Evolutionary conservation across 2,888 invertebrate genomes (phyloP).

Genomic region (Eucera pruinosa): DNA sequence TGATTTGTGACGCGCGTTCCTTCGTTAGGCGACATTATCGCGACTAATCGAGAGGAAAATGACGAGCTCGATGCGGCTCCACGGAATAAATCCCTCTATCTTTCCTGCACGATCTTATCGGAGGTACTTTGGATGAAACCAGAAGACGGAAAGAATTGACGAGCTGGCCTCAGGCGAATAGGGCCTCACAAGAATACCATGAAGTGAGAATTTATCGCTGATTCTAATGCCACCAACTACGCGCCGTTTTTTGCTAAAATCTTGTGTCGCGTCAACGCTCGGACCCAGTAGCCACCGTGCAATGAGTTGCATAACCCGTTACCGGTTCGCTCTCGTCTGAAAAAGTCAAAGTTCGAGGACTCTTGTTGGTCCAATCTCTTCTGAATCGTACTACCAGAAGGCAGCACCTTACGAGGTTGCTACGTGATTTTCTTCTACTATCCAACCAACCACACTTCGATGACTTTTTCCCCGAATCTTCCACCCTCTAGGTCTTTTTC

Average conservation of each 20-base stretch:
- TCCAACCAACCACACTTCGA: background rate
- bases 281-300: constrained; percentile 4
- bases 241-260: constrained; percentile 16
- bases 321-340: constrained; percentile 45
- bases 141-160: constrained; percentile 1
- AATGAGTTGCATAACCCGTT: constrained; percentile 45
- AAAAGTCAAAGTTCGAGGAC: constrained; percentile 72
- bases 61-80: constrained; percentile 32
- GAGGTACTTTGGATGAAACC: background rate
- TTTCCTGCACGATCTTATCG: constrained; percentile 29
- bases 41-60: constrained; percentile 52
- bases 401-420: constrained; percentile 22
- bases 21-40: constrained; percentile 55
- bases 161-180: background rate
- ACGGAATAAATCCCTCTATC: constrained; percentile 10
- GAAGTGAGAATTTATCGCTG: constrained; percentile 39
- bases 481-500: constrained; percentile 21
- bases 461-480: background rate
- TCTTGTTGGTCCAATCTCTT: background rate
- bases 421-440: background rate
- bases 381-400: constrained; percentile 1
- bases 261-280: constrained; percentile 21
- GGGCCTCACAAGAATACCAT: background rate
- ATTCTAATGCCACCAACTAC: constrained; percentile 30
- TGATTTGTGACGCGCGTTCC: constrained; percentile 40